Evolutionary conservation across 1,140 invertebrate species (phyloP).

Genomic region (Lanistes nyassanus): DNA sequence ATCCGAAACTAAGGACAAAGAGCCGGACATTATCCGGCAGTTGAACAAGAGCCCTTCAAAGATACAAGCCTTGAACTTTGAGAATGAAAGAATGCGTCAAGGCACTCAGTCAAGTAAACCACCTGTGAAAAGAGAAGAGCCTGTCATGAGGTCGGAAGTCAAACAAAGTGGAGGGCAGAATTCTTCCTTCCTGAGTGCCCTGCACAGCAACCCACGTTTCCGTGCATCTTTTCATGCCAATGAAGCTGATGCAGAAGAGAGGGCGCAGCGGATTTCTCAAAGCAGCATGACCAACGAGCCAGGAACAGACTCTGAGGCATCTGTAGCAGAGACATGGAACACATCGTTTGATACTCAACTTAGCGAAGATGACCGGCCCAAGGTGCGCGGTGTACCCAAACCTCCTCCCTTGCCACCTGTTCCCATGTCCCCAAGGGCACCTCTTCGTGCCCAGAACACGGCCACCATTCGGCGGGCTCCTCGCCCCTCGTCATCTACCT

Average conservation of each 20-base stretch:
- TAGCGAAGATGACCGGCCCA: slow-evolving; percentile 18
- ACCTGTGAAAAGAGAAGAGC: not conserved
- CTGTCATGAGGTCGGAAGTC: slow-evolving; percentile 10
- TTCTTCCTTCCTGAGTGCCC: slow-evolving; percentile 37
- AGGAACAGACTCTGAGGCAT: slow-evolving; percentile 21
- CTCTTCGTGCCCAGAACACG: slow-evolving; percentile 19
- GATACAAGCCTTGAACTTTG: not conserved
- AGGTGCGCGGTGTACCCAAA: slow-evolving; percentile 4
- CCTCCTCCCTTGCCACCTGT: slow-evolving; percentile 36
- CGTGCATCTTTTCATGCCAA: slow-evolving; percentile 37
- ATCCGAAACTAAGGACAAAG: slow-evolving; percentile 18
- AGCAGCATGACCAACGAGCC: slow-evolving; percentile 26
- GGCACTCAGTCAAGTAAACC: slow-evolving; percentile 11
- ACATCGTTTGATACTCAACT: slow-evolving; percentile 13
- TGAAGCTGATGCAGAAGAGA: slow-evolving; percentile 42
- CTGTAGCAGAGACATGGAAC: slow-evolving; percentile 14
- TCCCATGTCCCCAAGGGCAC: slow-evolving; percentile 23
- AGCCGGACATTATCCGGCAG: slow-evolving; percentile 2
- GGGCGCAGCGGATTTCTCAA: slow-evolving; percentile 38
- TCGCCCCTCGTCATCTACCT: slow-evolving; percentile 36
- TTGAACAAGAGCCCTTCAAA: slow-evolving; percentile 14
- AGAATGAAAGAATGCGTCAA: slow-evolving; percentile 2
- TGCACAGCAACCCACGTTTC: slow-evolving; percentile 40
- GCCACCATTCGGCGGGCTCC: slow-evolving; percentile 39
- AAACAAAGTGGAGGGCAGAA: slow-evolving; percentile 4